Evolutionary conservation across 2,888 invertebrate genomes (phyloP).

Genomic region (Netelia fuscicornis): DNA sequence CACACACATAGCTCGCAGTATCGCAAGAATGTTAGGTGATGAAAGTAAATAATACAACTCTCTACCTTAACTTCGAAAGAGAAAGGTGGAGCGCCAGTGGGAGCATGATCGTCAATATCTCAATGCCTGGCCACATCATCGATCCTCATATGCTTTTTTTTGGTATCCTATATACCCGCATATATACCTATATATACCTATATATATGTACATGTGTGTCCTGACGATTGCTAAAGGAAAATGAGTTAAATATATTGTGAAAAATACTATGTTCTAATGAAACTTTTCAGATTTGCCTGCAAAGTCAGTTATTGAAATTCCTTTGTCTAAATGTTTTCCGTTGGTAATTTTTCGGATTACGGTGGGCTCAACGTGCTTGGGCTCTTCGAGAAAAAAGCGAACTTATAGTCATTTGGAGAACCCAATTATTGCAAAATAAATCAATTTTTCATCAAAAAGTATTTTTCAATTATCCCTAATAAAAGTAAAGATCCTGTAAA

Average conservation of each 20-base stretch:
- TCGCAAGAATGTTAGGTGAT: slow-evolving; percentile 68
- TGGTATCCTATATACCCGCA: too few species aligned
- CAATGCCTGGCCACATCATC: slow-evolving; percentile 10
- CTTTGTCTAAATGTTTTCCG: background rate
- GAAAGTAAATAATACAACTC: slow-evolving; percentile 71
- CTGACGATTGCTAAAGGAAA: background rate
- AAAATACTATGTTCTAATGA: background rate
- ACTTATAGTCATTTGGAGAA: too few species aligned
- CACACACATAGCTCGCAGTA: slow-evolving; percentile 7
- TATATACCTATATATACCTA: background rate
- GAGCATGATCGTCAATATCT: slow-evolving; percentile 55
- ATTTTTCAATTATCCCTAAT: too few species aligned
- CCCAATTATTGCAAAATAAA: too few species aligned
- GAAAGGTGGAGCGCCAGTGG: slow-evolving; percentile 63
- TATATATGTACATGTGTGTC: background rate
- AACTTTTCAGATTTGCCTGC: background rate
- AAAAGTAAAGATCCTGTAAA: too few species aligned
- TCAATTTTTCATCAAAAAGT: too few species aligned
- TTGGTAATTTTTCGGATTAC: background rate
- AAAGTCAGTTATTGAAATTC: background rate
- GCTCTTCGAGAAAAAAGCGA: too few species aligned
- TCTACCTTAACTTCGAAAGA: slow-evolving; percentile 69
- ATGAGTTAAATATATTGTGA: background rate
- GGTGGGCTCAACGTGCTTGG: too few species aligned
- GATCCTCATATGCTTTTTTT: background rate